phyloP scores from a whole-genome alignment of 2,113 vertebrate species.

The Cariama cristata region DNA sequence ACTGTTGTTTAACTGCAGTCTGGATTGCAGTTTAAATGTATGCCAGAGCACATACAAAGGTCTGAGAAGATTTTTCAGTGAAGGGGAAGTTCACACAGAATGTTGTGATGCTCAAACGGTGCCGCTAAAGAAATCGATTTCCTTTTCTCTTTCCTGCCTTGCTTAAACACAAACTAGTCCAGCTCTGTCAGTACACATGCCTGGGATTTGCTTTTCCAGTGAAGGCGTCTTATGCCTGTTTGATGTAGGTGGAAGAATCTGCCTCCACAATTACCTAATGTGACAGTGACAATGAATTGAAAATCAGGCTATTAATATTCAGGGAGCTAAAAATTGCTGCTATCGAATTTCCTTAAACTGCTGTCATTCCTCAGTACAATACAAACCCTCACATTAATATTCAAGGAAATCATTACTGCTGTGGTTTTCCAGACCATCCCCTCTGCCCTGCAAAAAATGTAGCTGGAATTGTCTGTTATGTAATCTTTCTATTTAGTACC shows the following conservation, averaged over 20 bases:
- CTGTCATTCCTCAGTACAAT: not conserved
- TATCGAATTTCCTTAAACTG: not conserved
- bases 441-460: not conserved
- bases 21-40: not conserved
- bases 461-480: not conserved
- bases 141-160: not conserved
- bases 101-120: not conserved
- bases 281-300: constrained; percentile 1
- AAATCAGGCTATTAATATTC: constrained; percentile 48
- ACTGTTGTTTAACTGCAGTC: not conserved
- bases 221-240: not conserved
- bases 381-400: not conserved
- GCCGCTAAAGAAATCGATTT: not conserved
- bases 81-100: not conserved
- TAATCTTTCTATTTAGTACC: not conserved
- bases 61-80: not conserved
- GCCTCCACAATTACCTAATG: not conserved
- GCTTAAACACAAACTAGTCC: not conserved
- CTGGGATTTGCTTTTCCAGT: not conserved
- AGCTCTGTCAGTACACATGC: not conserved
- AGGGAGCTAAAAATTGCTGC: constrained; percentile 16
- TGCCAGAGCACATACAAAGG: not conserved
- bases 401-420: not conserved
- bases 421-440: not conserved
- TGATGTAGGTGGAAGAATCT: not conserved